Evolutionary conservation across 2,113 vertebrate genomes (phyloP).

Genomic region (Nibea albiflora): DNA sequence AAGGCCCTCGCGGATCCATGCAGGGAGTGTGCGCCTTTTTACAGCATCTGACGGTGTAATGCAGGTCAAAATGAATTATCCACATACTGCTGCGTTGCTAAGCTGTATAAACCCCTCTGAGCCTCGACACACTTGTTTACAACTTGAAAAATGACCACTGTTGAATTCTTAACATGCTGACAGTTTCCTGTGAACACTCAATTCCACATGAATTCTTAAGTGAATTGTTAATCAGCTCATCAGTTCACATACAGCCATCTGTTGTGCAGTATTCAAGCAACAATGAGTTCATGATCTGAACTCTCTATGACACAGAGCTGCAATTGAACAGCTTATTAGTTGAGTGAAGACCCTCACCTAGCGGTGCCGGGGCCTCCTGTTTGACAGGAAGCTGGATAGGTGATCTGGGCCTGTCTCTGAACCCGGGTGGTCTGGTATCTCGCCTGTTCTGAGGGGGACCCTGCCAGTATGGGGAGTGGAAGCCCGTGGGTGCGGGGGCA

Average conservation of each 20-base stretch:
- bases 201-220: not conserved
- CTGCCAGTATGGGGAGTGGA: slow-evolving; percentile 97
- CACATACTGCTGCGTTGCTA: not conserved
- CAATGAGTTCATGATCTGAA: too few species aligned
- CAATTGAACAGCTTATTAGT: not conserved
- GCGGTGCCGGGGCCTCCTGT: slow-evolving; percentile 90
- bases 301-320: too few species aligned
- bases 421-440: slow-evolving; percentile 91
- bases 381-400: slow-evolving; percentile 94
- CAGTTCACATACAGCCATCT: too few species aligned
- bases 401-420: slow-evolving; percentile 94
- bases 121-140: not conserved
- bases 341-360: slow-evolving; percentile 85
- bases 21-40: slow-evolving; percentile 95
- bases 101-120: not conserved
- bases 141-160: not conserved
- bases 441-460: slow-evolving; percentile 95
- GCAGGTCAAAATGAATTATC: not conserved
- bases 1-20: slow-evolving; percentile 98
- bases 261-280: too few species aligned
- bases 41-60: slow-evolving; percentile 88
- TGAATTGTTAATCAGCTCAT: not conserved
- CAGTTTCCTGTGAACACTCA: not conserved
- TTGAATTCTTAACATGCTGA: not conserved
- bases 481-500: slow-evolving; percentile 90